These are phyloP conservation scores for Chelon auratus DNA, from an alignment of 2,797 vertebrate genomes.

Conservation along the genomic window DNA sequence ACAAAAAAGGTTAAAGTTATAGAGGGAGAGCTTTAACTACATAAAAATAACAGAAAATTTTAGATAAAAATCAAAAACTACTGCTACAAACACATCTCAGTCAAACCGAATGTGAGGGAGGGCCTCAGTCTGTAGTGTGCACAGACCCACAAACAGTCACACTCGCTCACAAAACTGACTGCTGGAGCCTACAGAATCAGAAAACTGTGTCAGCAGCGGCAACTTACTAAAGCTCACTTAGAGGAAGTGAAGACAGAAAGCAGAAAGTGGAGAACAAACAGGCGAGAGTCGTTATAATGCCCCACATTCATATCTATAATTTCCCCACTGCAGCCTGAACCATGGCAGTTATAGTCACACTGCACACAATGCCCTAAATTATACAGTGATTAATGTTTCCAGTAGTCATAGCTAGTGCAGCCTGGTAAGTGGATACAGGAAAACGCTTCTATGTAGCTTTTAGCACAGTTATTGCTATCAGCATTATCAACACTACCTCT, in stretches of 20 bases:
- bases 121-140: background rate
- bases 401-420: constrained; percentile 36
- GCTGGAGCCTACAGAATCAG: constrained; percentile 37
- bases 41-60: no score
- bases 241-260: background rate
- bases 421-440: constrained; percentile 42
- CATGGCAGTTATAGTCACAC: constrained; percentile 39
- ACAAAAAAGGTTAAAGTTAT: no score
- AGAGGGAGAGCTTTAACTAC: no score
- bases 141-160: background rate
- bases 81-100: background rate
- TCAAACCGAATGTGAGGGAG: background rate
- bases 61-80: no score
- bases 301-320: constrained; percentile 59
- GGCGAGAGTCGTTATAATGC: constrained; percentile 44
- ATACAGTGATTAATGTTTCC: constrained; percentile 63
- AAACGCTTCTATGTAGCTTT: constrained; percentile 48
- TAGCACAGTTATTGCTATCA: constrained; percentile 45
- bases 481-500: constrained; percentile 36
- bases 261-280: constrained; percentile 26
- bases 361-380: constrained; percentile 65
- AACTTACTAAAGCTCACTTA: constrained; percentile 18
- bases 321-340: constrained; percentile 46
- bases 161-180: background rate
- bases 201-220: constrained; percentile 38